These are phyloP conservation scores for Nerophis lumbriciformis DNA, from an alignment of 2,113 vertebrate genomes.

Conservation along the genomic window DNA sequence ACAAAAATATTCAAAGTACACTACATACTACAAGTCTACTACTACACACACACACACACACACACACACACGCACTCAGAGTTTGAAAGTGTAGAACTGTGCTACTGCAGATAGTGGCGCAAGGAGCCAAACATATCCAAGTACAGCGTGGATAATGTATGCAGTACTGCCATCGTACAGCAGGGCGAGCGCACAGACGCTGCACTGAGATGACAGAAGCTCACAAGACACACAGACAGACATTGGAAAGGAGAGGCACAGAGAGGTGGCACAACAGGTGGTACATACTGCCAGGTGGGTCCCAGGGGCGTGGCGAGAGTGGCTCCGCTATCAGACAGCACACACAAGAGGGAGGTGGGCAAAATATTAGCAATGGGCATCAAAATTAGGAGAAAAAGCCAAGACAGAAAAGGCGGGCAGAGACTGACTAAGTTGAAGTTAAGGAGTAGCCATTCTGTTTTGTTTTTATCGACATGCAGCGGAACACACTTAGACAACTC, in stretches of 20 bases:
- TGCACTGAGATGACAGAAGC: conserved; percentile 34
- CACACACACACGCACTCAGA: conserved; percentile 20
- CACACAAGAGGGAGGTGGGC: conserved; percentile 80
- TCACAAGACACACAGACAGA: conserved; percentile 2
- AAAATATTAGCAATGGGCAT: conserved; percentile 75
- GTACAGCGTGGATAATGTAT: background rate
- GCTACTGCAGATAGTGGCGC: conserved; percentile 17
- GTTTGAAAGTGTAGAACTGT: conserved; percentile 14
- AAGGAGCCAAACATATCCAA: conserved; percentile 17
- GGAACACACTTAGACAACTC: too few species aligned
- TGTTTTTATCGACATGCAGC: background rate
- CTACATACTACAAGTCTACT: conserved; percentile 20
- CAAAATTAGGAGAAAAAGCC: conserved; percentile 38
- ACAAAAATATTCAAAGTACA: conserved; percentile 25
- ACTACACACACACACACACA: conserved; percentile 25
- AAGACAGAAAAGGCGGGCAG: conserved; percentile 23
- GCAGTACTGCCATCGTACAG: conserved; percentile 3
- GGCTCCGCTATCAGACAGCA: conserved; percentile 85
- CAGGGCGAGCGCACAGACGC: conserved; percentile 18
- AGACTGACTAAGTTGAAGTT: conserved; percentile 6
- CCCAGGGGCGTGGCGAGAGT: conserved; percentile 80
- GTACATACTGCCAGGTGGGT: conserved; percentile 93
- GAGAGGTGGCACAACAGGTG: conserved; percentile 67
- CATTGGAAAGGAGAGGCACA: conserved; percentile 19
- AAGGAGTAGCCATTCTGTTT: background rate